Evolutionary conservation across 2,888 invertebrate species (phyloP).

Genomic region (Cheilosia soror): DNA sequence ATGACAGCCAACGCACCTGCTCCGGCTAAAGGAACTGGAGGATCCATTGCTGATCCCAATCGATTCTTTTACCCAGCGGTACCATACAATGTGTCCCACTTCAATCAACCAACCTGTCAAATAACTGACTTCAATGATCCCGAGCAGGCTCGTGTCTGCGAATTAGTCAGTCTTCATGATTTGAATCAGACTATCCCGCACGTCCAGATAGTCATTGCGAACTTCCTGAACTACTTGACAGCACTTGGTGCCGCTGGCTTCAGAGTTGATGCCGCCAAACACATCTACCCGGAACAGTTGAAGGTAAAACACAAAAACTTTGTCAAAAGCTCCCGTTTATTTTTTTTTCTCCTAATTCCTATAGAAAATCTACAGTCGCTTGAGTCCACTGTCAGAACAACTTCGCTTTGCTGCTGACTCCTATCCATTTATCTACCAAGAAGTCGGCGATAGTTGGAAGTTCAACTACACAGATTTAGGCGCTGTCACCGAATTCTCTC

Average conservation of each 20-base stretch:
- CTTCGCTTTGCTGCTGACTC: constrained; percentile 81
- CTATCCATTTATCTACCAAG: constrained; percentile 89
- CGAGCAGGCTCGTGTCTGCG: constrained; percentile 83
- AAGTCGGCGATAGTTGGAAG: constrained; percentile 87
- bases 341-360: not conserved
- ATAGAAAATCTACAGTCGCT: constrained; percentile 55
- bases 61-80: constrained; percentile 85
- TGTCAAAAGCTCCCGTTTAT: not conserved
- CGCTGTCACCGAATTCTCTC: constrained; percentile 90
- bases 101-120: constrained; percentile 84
- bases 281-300: constrained; percentile 86
- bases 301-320: constrained; percentile 78
- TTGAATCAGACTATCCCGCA: constrained; percentile 84
- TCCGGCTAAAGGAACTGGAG: constrained; percentile 77
- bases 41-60: constrained; percentile 84
- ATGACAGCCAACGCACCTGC: constrained; percentile 84
- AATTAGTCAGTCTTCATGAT: constrained; percentile 84
- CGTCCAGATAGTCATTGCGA: constrained; percentile 84
- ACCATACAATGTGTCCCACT: constrained; percentile 85
- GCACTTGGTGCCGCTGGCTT: constrained; percentile 86
- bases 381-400: constrained; percentile 30
- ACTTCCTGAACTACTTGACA: constrained; percentile 85
- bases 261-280: constrained; percentile 85
- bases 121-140: constrained; percentile 85
- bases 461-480: constrained; percentile 85